A percentile compares a stretch with the other conserved stretches of the same genome.
phyloP scores from a whole-genome alignment of 1,140 invertebrate genomes.

The Lepidurus apus region DNA sequence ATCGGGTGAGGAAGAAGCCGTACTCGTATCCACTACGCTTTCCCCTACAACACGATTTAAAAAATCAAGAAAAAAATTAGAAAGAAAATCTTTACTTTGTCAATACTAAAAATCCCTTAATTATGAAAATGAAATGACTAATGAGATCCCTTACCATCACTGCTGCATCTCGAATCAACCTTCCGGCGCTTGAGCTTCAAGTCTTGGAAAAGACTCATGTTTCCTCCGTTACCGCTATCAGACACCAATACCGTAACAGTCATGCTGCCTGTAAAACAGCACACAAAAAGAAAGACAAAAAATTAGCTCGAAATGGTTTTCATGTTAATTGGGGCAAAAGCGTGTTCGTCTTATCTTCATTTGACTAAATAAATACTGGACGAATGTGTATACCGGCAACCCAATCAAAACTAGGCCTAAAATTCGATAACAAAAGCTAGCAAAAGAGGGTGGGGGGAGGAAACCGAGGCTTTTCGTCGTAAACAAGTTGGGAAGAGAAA shows the following conservation, averaged over 20 bases:
- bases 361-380: too few species aligned
- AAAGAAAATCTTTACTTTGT: background rate
- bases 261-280: constrained; percentile 77
- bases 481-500: background rate
- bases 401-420: background rate
- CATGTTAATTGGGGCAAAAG: too few species aligned
- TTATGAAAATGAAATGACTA: background rate
- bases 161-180: constrained; percentile 91
- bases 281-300: background rate
- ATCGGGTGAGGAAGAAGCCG: constrained; percentile 66
- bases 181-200: constrained; percentile 95
- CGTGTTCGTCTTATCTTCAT: too few species aligned
- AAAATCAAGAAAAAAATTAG: too few species aligned
- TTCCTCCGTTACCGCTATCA: constrained; percentile 70
- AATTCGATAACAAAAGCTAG: background rate
- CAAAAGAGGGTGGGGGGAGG: background rate
- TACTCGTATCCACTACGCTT: constrained; percentile 82
- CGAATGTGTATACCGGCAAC: too few species aligned
- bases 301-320: too few species aligned
- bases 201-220: constrained; percentile 98
- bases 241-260: constrained; percentile 89
- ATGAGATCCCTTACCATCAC: constrained; percentile 65
- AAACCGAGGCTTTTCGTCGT: background rate
- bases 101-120: background rate
- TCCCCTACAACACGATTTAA: constrained; percentile 57